phyloP scores from a whole-genome alignment of 2,888 invertebrate species.

The Slavum lentiscoides region DNA sequence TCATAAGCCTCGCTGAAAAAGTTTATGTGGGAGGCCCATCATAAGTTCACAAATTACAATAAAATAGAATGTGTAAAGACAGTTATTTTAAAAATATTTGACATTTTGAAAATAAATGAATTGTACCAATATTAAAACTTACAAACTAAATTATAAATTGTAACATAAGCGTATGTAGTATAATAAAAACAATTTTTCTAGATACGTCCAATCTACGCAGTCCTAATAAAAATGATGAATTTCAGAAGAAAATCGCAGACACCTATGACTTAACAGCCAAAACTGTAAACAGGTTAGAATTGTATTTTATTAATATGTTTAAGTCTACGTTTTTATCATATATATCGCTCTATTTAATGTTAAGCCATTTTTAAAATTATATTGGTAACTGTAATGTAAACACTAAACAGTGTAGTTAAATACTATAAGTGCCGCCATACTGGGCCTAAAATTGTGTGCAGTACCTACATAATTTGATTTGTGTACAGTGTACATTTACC shows the following conservation, averaged over 20 bases:
- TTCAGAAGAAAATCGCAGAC: not conserved
- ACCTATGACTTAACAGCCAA: not conserved
- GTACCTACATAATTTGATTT: too few species aligned
- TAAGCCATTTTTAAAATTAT: not conserved
- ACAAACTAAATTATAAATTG: not conserved
- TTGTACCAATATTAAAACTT: too few species aligned
- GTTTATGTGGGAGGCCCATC: too few species aligned
- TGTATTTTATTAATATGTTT: not conserved
- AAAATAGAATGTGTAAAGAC: too few species aligned
- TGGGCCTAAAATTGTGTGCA: not conserved
- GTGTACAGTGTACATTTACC: too few species aligned
- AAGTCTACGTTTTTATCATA: not conserved
- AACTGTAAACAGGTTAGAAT: conserved; percentile 23
- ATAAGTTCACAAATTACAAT: too few species aligned
- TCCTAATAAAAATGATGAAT: not conserved
- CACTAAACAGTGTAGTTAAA: not conserved
- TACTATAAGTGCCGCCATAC: not conserved
- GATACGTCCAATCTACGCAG: not conserved
- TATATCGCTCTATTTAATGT: not conserved
- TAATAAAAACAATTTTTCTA: conserved; percentile 7
- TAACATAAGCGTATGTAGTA: not conserved
- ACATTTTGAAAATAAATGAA: too few species aligned
- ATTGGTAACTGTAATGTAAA: not conserved
- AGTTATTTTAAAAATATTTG: too few species aligned
- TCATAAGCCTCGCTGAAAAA: too few species aligned